These are phyloP conservation scores for Neuroterus valhalla DNA, from an alignment of 1,140 invertebrate species.

Conservation along the genomic window DNA sequence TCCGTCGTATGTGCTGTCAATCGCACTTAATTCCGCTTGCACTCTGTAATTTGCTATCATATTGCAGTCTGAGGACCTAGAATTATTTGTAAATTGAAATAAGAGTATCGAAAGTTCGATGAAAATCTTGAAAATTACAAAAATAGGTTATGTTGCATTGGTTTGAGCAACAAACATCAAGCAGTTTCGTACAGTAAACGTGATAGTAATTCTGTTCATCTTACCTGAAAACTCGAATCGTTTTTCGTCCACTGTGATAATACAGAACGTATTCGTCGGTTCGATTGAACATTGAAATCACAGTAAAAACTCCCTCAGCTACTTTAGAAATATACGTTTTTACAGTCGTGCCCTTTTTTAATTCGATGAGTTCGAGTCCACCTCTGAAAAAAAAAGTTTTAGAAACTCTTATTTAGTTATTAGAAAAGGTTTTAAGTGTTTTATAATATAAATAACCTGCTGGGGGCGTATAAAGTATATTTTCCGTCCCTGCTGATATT, in stretches of 20 bases:
- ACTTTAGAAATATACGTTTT: slow-evolving; percentile 93
- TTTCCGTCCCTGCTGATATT: slow-evolving; percentile 91
- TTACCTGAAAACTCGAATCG: slow-evolving; percentile 91
- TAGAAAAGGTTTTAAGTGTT: background rate
- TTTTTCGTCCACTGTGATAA: slow-evolving; percentile 96
- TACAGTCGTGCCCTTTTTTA: slow-evolving; percentile 88
- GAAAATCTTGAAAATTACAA: slow-evolving; percentile 3
- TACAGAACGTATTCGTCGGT: slow-evolving; percentile 97
- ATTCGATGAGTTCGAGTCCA: slow-evolving; percentile 91
- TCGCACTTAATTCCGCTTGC: slow-evolving; percentile 91
- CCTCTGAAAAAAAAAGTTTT: slow-evolving; percentile 77
- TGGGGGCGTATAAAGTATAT: slow-evolving; percentile 93
- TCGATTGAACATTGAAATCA: slow-evolving; percentile 94
- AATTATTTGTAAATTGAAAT: slow-evolving; percentile 15
- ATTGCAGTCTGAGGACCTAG: slow-evolving; percentile 88
- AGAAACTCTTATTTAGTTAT: background rate
- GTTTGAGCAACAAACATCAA: no score
- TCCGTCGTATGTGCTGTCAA: slow-evolving; percentile 89
- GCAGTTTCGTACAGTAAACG: background rate
- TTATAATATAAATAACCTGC: slow-evolving; percentile 71
- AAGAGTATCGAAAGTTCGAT: background rate
- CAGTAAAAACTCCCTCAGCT: slow-evolving; percentile 97
- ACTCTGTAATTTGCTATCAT: slow-evolving; percentile 95
- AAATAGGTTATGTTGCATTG: no score
- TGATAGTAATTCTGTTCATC: background rate